These are phyloP conservation scores for Lagopus leucura DNA, from an alignment of 2,113 vertebrate species.

Conservation along the genomic window DNA sequence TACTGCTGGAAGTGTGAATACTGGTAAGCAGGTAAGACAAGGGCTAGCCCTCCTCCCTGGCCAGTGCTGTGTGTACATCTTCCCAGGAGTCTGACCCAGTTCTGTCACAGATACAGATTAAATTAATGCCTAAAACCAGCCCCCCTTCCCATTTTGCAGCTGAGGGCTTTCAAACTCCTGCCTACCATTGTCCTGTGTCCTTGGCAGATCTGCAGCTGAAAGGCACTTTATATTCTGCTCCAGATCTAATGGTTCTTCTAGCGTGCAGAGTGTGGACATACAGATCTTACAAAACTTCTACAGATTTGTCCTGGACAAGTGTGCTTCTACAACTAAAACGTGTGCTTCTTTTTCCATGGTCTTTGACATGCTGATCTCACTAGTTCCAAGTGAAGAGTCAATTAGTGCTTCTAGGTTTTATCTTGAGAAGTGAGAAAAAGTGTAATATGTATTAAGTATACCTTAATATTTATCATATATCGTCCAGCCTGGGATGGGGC, in stretches of 20 bases:
- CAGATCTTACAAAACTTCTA: neutral
- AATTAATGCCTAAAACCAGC: neutral
- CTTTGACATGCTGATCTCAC: neutral
- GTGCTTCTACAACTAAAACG: neutral
- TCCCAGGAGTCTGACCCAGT: neutral
- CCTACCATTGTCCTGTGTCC: neutral
- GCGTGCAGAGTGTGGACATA: neutral
- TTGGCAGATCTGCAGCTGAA: neutral
- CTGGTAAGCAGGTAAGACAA: neutral
- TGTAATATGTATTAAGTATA: neutral
- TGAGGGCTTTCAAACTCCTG: neutral
- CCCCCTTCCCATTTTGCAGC: neutral
- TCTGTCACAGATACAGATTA: neutral
- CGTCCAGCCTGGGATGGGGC: too few species aligned
- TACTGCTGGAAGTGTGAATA: neutral
- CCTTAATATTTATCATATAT: too few species aligned
- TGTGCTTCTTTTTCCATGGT: neutral
- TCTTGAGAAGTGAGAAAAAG: neutral
- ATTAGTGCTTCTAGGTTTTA: neutral
- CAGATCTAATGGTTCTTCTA: neutral
- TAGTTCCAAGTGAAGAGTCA: neutral
- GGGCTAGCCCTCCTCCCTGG: neutral
- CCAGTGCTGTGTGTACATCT: neutral
- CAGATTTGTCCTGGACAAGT: neutral
- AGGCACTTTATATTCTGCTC: constrained; percentile 3